phyloP scores from a whole-genome alignment of 2,113 vertebrate genomes.

The Symphodus melops region DNA sequence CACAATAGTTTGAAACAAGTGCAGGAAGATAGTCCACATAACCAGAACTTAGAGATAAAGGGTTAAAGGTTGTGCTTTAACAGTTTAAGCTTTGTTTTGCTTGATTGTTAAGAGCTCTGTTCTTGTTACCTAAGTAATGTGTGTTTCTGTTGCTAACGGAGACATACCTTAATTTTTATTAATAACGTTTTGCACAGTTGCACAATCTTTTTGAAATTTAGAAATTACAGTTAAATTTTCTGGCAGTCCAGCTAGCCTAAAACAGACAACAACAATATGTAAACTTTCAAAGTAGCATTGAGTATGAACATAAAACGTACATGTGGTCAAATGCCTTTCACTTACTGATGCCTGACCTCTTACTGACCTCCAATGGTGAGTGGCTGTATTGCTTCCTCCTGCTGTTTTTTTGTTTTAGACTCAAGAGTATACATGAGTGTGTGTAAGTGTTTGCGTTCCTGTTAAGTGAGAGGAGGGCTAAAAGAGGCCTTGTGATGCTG shows the following conservation, averaged over 20 bases:
- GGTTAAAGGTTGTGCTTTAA: too few species aligned
- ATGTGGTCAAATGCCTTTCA: background rate
- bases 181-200: too few species aligned
- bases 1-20: background rate
- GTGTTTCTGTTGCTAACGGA: too few species aligned
- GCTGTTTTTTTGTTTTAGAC: background rate
- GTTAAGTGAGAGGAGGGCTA: background rate
- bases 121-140: too few species aligned
- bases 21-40: background rate
- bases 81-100: too few species aligned
- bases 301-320: background rate
- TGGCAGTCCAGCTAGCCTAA: background rate
- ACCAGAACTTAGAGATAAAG: background rate
- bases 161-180: too few species aligned
- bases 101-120: too few species aligned
- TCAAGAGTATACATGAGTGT: background rate
- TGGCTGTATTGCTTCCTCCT: slow-evolving; percentile 33
- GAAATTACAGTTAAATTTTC: background rate
- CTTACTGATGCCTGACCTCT: slow-evolving; percentile 35
- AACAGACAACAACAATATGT: too few species aligned
- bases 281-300: background rate
- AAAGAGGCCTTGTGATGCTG: slow-evolving; percentile 31
- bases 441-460: background rate
- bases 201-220: background rate
- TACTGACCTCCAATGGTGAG: slow-evolving; percentile 57